A percentile compares a stretch with the other conserved stretches of the same genome.
Conservation (phyloP, 2,797 vertebrate species). For the Amazona finschi region DNA sequence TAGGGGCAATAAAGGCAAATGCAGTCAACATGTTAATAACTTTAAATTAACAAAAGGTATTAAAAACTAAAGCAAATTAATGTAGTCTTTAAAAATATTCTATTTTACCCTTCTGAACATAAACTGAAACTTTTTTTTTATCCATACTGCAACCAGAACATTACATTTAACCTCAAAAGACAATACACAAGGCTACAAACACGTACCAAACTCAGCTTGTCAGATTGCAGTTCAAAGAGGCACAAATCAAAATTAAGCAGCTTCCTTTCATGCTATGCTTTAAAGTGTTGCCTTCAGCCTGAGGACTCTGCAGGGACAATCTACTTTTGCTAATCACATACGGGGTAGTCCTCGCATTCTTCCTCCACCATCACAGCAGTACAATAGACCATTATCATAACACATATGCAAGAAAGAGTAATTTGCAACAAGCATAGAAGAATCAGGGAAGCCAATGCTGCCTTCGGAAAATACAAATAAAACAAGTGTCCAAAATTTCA, state of each 20-base stretch:
- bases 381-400: neutral
- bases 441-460: neutral
- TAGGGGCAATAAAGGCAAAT: slow-evolving; percentile 61
- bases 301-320: neutral
- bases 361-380: neutral
- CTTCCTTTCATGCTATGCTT: neutral
- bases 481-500: neutral
- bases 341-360: neutral
- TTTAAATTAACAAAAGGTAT: slow-evolving; percentile 38
- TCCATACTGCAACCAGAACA: neutral
- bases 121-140: neutral
- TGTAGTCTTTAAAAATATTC: neutral
- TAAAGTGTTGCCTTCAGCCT: neutral
- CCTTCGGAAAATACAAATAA: neutral
- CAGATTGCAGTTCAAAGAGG: neutral
- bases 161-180: neutral
- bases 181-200: neutral
- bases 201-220: neutral
- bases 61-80: slow-evolving; percentile 1
- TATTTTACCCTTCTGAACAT: neutral
- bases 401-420: neutral
- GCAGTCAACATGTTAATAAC: slow-evolving; percentile 44
- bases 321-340: neutral
- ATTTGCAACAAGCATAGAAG: neutral
- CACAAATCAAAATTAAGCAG: neutral